Base-by-base conservation (phyloP, 2,797 vertebrate genomes). In the Sebastolobus alascanus region DNA sequence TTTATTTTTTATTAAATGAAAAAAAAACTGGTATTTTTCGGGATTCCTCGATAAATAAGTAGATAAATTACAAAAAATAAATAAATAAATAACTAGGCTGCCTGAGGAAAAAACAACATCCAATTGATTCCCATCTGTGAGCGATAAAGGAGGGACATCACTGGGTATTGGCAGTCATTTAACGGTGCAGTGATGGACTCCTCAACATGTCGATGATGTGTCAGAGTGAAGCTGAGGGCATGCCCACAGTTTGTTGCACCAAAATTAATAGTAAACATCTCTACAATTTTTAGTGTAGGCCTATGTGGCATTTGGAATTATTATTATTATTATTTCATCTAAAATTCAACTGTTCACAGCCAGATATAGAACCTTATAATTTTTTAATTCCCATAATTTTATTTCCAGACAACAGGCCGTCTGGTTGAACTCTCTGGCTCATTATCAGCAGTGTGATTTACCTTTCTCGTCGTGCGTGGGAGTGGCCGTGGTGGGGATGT, bases 401-500 rank as follows among this genome's bases (percentile, higher is more conserved):
- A 60, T 56, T 56, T 13, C 8, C 27, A 29, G 50, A 33, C 5
- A 52, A 16, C 50, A n/a, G 16, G 18, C 22, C 12, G 2, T 29
- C 40, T 68, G 37, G 22, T 65, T 50, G 5, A 59, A 20, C 38
- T 18, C n/a, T 4, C 2, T 6, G n/a, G 16, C 14, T 40, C 4
- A 71, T 29, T 14, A 33, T 54, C 3, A 75, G 43, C 5, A 38
- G 11, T 25, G 2, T 50, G 10, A 7, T 77, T 92, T 97, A 99
- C 98, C 98, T 99, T 98, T 99, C 83, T 99, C 98, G 68, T 99
- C 98, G 89, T 99, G 98, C 0, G 98, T 99, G 1, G 98, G 98
- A 54, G 98, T 99, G 35, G 98, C 98, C 2, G 96, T 98, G 31
- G 96, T 96, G 8, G 98, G 97, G 68, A 99, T 97, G 92, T 99